Evolutionary conservation across 2,797 vertebrate genomes (phyloP).

Genomic region (Diglossa cyanea): DNA sequence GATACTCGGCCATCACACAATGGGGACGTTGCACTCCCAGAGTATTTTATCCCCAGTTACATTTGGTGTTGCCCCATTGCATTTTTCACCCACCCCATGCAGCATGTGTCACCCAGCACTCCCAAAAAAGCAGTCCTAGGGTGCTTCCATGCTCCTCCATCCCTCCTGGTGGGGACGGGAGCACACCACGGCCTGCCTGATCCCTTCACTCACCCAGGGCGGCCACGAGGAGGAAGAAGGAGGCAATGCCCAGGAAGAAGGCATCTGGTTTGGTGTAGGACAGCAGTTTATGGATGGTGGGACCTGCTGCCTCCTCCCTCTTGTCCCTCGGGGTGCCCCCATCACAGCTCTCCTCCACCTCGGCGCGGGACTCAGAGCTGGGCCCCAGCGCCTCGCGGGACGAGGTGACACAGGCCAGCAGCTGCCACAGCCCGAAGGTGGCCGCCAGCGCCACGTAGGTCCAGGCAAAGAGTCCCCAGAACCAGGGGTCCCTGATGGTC

Average conservation of each 20-base stretch:
- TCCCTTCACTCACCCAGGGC: conserved; percentile 85
- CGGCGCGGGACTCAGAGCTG: background rate
- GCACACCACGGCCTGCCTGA: rapidly evolving
- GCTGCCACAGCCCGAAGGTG: conserved; percentile 80
- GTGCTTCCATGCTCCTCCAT: background rate
- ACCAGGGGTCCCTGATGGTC: conserved; percentile 83
- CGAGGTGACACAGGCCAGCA: conserved; percentile 76
- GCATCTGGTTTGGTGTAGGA: conserved; percentile 85
- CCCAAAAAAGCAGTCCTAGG: background rate
- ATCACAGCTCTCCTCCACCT: conserved; percentile 45
- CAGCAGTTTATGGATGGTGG: conserved; percentile 88
- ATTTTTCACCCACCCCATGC: background rate
- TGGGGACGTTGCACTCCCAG: background rate
- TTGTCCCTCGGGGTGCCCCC: background rate
- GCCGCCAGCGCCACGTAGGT: conserved; percentile 79
- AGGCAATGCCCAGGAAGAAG: conserved; percentile 80
- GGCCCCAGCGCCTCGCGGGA: conserved; percentile 47
- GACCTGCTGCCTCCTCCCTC: conserved; percentile 75
- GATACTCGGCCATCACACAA: rapidly evolving
- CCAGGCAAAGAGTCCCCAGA: conserved; percentile 88
- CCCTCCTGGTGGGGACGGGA: background rate
- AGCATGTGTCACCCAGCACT: background rate
- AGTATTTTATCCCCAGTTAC: background rate
- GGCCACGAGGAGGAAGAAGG: conserved; percentile 87
- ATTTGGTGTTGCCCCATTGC: background rate